Base-by-base conservation (phyloP, 2,888 invertebrate genomes). In the Drosophila formosana region DNA sequence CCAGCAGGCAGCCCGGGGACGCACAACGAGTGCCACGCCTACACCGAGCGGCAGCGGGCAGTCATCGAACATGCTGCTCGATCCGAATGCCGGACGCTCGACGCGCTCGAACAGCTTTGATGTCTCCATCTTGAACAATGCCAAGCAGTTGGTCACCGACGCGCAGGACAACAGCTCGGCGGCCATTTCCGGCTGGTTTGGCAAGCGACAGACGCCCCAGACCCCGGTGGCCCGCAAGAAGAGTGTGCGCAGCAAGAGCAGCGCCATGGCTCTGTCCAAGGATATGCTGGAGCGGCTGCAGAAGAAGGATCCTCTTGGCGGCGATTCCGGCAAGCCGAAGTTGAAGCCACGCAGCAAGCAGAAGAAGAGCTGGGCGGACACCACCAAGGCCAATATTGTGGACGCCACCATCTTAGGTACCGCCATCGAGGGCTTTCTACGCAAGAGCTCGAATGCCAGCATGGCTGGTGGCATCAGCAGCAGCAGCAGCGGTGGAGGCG, bases 101-200 rank as follows among this genome's bases (percentile, higher is more conserved):
- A 95, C 95, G 90, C 95, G 97, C 58, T 97, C 97, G 13, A 97
- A 96, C 92, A 97, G 97, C 91, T 97, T 97, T 86, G 97, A 97
- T 91, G 95, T 96, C 0, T 96, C 96, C 23, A 94, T 96, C 25
- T 93, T 97, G 43, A 93, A 95, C 72, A 92, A 92, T 70, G 92
- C 92, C 61, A 93, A 93, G 77, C 92, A 92, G 79, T 74, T 92
- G 72, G 92, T 92, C 2, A 90, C 78, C 56, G 92, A 91, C 63
- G 91, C 92, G 2, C 94, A 92, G 77, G 92, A 92, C 66, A 92
- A 91, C 53, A 93, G 94, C 49, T 89, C 91, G 26, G 94, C 94
- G 6, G 92, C 93, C 2, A 94, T 95, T 34, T 94, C 95, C 6
- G 95, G 95, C 60, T 97, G 96, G 96, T 96, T 96, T 90, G 93